Evolutionary conservation across 92 coral and sea anemone genomes (phyloP).

Genomic region (Porites lobata): DNA sequence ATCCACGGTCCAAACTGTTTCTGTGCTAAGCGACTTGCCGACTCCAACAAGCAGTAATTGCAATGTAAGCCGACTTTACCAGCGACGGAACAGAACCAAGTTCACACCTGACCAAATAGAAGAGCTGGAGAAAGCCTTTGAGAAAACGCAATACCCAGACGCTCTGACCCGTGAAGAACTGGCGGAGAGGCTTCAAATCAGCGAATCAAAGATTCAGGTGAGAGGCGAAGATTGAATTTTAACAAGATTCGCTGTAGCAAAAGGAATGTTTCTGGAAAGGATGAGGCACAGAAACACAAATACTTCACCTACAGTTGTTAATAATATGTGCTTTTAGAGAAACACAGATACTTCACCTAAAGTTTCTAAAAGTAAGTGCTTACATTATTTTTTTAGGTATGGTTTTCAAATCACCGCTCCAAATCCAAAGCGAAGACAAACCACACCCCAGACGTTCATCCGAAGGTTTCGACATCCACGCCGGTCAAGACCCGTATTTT

Average conservation of each 20-base stretch:
- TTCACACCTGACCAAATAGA: constrained; percentile 81
- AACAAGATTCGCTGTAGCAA: too few relatives aligned
- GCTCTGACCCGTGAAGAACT: constrained; percentile 82
- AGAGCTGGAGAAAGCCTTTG: constrained; percentile 84
- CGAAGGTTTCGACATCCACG: constrained; percentile 1
- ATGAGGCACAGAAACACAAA: background rate
- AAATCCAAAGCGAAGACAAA: constrained; percentile 71
- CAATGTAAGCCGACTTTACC: constrained; percentile 60
- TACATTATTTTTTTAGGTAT: constrained; percentile 62
- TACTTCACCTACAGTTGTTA: background rate
- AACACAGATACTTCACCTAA: background rate
- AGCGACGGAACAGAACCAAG: constrained; percentile 89
- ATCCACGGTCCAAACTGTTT: background rate
- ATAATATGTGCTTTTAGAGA: background rate
- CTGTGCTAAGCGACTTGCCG: constrained; percentile 38
- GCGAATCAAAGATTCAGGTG: constrained; percentile 92
- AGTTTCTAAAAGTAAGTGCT: background rate
- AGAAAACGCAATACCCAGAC: constrained; percentile 87
- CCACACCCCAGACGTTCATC: constrained; percentile 39
- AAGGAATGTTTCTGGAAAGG: background rate
- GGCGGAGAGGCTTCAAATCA: constrained; percentile 79
- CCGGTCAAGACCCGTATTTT: constrained; percentile 39
- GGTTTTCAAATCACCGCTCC: constrained; percentile 93
- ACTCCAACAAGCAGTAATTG: constrained; percentile 17
- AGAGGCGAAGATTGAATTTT: too few relatives aligned